A percentile compares a stretch with the other conserved stretches of the same genome.
Evolutionary conservation across 2,888 invertebrate genomes (phyloP).

Genomic region (Melanargia galathea): DNA sequence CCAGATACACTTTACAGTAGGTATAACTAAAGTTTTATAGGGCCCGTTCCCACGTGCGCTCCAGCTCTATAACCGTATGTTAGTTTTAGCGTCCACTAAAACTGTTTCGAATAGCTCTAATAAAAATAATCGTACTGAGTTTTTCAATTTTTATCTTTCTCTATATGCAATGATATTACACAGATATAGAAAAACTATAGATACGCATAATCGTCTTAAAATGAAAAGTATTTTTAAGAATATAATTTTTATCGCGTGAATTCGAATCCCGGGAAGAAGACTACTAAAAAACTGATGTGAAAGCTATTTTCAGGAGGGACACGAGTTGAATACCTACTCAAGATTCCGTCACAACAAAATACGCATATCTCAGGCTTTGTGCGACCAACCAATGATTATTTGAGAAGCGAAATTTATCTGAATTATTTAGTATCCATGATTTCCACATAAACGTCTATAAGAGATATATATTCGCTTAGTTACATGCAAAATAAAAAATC

Average conservation of each 20-base stretch:
- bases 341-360: too few relatives aligned
- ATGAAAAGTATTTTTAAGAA: neutral
- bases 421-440: too few relatives aligned
- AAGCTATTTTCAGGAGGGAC: too few relatives aligned
- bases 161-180: neutral
- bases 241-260: too few relatives aligned
- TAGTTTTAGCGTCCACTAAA: constrained; percentile 18
- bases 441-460: too few relatives aligned
- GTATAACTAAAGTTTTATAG: constrained; percentile 2
- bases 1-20: neutral
- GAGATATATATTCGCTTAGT: too few relatives aligned
- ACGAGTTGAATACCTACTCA: too few relatives aligned
- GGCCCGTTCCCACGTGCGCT: neutral
- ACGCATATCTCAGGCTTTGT: too few relatives aligned
- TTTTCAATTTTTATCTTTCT: constrained; percentile 21
- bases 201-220: neutral
- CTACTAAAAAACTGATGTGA: too few relatives aligned
- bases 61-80: constrained; percentile 13
- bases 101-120: constrained; percentile 10
- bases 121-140: constrained; percentile 12
- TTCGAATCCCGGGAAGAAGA: neutral
- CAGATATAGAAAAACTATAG: neutral
- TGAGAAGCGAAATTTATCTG: too few relatives aligned
- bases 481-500: too few relatives aligned
- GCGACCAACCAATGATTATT: too few relatives aligned